These are phyloP conservation scores for Neoascia interrupta DNA, from an alignment of 2,888 invertebrate genomes.

Conservation along the genomic window DNA sequence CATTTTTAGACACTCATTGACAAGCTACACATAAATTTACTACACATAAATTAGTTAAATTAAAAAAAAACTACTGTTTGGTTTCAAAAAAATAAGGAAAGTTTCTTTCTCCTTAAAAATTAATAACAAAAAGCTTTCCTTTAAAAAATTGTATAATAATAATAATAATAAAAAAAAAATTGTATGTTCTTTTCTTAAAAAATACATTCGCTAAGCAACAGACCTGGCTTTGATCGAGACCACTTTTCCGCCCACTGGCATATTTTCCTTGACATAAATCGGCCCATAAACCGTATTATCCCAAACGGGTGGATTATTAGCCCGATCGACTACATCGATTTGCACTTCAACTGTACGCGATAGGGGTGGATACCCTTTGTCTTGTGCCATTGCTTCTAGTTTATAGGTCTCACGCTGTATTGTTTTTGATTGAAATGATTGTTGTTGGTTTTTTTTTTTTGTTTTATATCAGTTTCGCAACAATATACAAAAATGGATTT, in stretches of 20 bases:
- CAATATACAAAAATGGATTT: no score
- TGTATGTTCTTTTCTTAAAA: conserved; percentile 57
- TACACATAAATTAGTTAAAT: not conserved
- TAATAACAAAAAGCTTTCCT: not conserved
- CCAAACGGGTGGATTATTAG: conserved; percentile 98
- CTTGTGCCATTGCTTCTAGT: conserved; percentile 98
- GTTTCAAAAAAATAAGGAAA: no score
- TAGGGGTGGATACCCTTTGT: conserved; percentile 97
- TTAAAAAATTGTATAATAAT: conserved; percentile 24
- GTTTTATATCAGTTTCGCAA: no score
- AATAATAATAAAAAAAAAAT: conserved; percentile 43
- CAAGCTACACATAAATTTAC: conserved; percentile 41
- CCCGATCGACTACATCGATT: conserved; percentile 98
- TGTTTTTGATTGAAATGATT: no score
- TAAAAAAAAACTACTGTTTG: conserved; percentile 29
- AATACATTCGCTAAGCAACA: conserved; percentile 80
- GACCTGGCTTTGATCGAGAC: conserved; percentile 99
- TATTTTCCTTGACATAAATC: conserved; percentile 98
- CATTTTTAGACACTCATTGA: conserved; percentile 34
- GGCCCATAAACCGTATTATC: conserved; percentile 98
- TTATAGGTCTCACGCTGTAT: conserved; percentile 96
- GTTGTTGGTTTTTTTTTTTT: no score
- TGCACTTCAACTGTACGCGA: conserved; percentile 98
- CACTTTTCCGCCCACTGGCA: conserved; percentile 98
- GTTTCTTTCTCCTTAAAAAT: no score